phyloP scores from a whole-genome alignment of 30 jellyfish, hydroid and myxozoan genomes.

The Turritopsis dohrnii region DNA sequence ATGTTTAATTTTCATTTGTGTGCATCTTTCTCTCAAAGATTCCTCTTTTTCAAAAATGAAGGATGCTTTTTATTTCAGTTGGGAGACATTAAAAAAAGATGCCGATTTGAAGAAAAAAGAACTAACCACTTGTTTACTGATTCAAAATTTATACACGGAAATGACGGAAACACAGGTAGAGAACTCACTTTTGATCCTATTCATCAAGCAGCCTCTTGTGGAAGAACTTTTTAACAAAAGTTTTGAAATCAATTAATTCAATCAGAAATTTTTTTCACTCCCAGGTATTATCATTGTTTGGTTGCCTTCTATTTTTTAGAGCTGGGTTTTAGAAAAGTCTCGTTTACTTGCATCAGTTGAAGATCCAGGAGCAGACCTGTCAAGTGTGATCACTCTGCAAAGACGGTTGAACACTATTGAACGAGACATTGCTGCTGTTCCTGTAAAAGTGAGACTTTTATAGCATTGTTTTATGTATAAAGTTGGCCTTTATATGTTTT shows the following conservation, averaged over 20 bases:
- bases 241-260: background rate
- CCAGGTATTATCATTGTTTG: background rate
- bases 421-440: conserved; percentile 89
- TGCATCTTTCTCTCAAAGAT: background rate
- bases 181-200: background rate
- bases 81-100: conserved; percentile 70
- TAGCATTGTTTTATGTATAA: background rate
- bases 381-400: conserved; percentile 85
- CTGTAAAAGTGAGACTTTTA: conserved; percentile 49
- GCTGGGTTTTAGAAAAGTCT: conserved; percentile 76
- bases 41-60: background rate
- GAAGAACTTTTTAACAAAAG: too few species aligned
- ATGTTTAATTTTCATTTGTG: background rate
- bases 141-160: conserved; percentile 75
- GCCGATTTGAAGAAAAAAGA: conserved; percentile 69
- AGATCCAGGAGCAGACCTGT: conserved; percentile 91
- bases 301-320: conserved; percentile 33
- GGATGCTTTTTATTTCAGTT: conserved; percentile 36
- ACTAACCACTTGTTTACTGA: conserved; percentile 52
- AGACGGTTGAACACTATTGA: conserved; percentile 85
- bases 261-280: background rate
- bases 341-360: conserved; percentile 77
- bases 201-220: too few species aligned
- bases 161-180: conserved; percentile 91
- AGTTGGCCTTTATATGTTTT: too few species aligned